These are phyloP conservation scores for Alfaro cultratus DNA, from an alignment of 2,797 vertebrate species.

Conservation along the genomic window DNA sequence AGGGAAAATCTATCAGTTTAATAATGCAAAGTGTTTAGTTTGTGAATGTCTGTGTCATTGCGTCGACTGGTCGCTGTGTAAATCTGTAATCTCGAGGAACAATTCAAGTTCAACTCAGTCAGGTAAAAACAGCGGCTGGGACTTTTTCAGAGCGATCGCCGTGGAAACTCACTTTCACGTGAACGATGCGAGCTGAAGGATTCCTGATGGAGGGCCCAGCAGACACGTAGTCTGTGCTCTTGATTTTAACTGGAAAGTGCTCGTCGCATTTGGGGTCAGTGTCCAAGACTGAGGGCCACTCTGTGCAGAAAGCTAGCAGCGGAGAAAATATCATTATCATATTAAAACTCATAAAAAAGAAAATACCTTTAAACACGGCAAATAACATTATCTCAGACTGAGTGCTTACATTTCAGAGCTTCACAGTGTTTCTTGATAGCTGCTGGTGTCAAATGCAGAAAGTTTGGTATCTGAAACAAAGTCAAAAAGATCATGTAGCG, in stretches of 20 bases:
- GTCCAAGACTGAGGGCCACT: constrained; percentile 91
- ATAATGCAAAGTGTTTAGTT: constrained; percentile 29
- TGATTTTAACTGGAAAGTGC: constrained; percentile 89
- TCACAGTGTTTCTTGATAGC: constrained; percentile 95
- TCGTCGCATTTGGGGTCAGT: constrained; percentile 85
- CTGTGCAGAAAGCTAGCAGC: constrained; percentile 91
- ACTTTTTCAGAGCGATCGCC: background rate
- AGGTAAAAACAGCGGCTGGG: background rate
- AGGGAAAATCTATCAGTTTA: constrained; percentile 12
- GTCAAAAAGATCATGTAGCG: background rate
- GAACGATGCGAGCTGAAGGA: constrained; percentile 87
- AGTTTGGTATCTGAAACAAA: constrained; percentile 90
- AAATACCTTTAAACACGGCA: background rate
- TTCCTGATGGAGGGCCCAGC: constrained; percentile 88
- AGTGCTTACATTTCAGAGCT: constrained; percentile 88
- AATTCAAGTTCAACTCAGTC: constrained; percentile 16
- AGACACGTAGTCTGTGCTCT: constrained; percentile 86
- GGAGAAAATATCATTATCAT: background rate
- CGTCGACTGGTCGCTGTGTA: constrained; percentile 45
- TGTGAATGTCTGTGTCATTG: constrained; percentile 41
- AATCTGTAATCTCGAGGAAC: constrained; percentile 58
- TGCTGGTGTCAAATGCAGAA: constrained; percentile 93
- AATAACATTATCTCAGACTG: background rate
- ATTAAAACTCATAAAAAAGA: background rate
- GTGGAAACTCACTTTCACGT: constrained; percentile 83